Evolutionary conservation across 1,140 invertebrate species (phyloP).

Genomic region (Vollenhovia emeryi): DNA sequence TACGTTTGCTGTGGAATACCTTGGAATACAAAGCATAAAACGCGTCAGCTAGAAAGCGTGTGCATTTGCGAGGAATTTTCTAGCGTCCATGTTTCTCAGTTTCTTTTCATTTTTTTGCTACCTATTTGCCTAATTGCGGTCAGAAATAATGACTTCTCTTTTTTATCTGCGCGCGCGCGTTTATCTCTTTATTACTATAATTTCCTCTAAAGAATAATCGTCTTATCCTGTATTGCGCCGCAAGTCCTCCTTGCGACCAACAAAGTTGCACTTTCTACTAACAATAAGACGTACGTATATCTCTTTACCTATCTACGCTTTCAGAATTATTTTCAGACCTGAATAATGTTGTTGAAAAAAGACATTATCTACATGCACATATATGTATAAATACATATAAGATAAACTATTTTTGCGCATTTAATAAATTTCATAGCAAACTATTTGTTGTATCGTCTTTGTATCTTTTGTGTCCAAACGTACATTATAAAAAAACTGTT

Average conservation of each 20-base stretch:
- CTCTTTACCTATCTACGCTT: background rate
- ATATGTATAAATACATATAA: background rate
- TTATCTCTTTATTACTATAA: slow-evolving; percentile 46
- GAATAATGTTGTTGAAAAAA: background rate
- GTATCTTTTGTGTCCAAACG: background rate
- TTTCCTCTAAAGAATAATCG: slow-evolving; percentile 19
- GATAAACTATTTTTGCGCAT: background rate
- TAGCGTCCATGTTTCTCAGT: background rate
- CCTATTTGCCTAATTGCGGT: slow-evolving; percentile 7
- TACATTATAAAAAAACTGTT: background rate
- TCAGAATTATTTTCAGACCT: background rate
- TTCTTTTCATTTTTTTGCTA: background rate
- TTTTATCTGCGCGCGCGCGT: slow-evolving; percentile 13
- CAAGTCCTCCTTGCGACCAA: background rate
- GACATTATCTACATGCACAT: background rate
- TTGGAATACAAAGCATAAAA: background rate
- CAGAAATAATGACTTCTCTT: slow-evolving; percentile 16
- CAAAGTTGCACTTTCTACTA: slow-evolving; percentile 28
- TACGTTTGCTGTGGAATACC: background rate
- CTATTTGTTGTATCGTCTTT: background rate
- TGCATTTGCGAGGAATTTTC: slow-evolving; percentile 2
- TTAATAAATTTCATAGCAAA: background rate
- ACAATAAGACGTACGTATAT: background rate
- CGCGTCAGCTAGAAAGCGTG: background rate
- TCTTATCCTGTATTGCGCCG: slow-evolving; percentile 1